A percentile compares a stretch with the other conserved stretches of the same genome.
These are phyloP conservation scores for Penaeus monodon DNA, from an alignment of 2,888 invertebrate genomes.

Conservation along the genomic window DNA sequence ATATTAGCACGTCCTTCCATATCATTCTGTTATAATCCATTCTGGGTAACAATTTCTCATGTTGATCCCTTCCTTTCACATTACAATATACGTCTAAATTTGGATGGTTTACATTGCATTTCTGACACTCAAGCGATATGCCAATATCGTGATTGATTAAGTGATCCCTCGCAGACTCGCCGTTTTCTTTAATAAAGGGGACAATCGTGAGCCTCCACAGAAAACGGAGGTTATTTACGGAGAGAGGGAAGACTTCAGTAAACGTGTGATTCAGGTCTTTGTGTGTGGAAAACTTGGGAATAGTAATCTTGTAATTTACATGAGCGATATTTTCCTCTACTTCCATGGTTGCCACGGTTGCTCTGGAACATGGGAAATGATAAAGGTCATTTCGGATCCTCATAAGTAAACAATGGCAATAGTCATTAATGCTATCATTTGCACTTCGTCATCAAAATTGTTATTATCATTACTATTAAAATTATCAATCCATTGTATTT, in stretches of 20 bases:
- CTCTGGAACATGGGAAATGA: too few relatives aligned
- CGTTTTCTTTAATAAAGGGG: conserved; percentile 7
- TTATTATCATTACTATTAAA: too few relatives aligned
- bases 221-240: conserved; percentile 28
- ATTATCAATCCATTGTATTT: too few relatives aligned
- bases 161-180: not conserved
- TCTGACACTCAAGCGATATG: conserved; percentile 20
- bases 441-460: too few relatives aligned
- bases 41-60: not conserved
- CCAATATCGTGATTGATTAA: conserved; percentile 15
- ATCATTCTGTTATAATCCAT: too few relatives aligned
- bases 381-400: too few relatives aligned
- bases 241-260: conserved; percentile 20
- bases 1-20: conserved; percentile 29
- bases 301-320: conserved; percentile 22
- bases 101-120: conserved; percentile 15
- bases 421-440: too few relatives aligned
- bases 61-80: conserved; percentile 16
- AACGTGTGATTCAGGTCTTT: conserved; percentile 23
- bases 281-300: conserved; percentile 28
- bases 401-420: too few relatives aligned
- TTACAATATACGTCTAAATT: conserved; percentile 31
- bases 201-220: conserved; percentile 17
- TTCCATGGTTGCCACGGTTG: conserved; percentile 8
- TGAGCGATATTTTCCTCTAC: conserved; percentile 16